Evolutionary conservation across 2,888 invertebrate genomes (phyloP).

Genomic region (Ryuthela nishihirai): DNA sequence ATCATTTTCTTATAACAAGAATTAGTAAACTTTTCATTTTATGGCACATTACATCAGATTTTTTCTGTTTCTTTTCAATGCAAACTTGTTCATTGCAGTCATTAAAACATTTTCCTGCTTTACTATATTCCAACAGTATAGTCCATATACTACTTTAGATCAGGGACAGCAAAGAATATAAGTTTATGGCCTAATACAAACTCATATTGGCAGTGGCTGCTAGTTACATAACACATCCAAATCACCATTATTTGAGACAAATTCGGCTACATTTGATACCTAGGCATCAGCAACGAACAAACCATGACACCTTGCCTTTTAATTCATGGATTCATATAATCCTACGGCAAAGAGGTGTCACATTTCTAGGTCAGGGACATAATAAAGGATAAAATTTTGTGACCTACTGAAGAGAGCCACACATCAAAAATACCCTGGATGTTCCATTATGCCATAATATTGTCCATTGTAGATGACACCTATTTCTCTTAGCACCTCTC

Average conservation of each 20-base stretch:
- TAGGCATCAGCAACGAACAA: conserved; percentile 33
- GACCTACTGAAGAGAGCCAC: conserved; percentile 15
- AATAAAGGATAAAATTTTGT: conserved; percentile 28
- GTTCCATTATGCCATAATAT: conserved; percentile 91
- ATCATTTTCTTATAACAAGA: conserved; percentile 28
- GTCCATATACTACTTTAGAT: conserved; percentile 32
- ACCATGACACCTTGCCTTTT: conserved; percentile 23
- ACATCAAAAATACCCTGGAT: conserved; percentile 68
- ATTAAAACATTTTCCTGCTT: conserved; percentile 11
- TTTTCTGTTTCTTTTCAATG: conserved; percentile 14
- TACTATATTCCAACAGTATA: conserved; percentile 30
- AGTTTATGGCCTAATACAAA: conserved; percentile 30
- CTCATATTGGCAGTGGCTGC: conserved; percentile 38
- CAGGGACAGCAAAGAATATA: conserved; percentile 34
- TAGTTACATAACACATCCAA: conserved; percentile 12
- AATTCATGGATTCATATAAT: conserved; percentile 29
- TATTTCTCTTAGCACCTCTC: conserved; percentile 82
- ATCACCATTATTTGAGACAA: conserved; percentile 29
- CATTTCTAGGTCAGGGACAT: conserved; percentile 34
- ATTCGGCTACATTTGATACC: conserved; percentile 31
- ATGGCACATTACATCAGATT: too few relatives aligned
- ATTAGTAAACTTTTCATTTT: conserved; percentile 32
- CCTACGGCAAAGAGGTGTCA: conserved; percentile 24
- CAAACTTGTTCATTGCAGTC: not conserved
- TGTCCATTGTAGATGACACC: conserved; percentile 93